Evolutionary conservation across 2,888 invertebrate genomes (phyloP), one percentile per base, ranked within the genome.

Genomic region (Drosophila histrio): DNA sequence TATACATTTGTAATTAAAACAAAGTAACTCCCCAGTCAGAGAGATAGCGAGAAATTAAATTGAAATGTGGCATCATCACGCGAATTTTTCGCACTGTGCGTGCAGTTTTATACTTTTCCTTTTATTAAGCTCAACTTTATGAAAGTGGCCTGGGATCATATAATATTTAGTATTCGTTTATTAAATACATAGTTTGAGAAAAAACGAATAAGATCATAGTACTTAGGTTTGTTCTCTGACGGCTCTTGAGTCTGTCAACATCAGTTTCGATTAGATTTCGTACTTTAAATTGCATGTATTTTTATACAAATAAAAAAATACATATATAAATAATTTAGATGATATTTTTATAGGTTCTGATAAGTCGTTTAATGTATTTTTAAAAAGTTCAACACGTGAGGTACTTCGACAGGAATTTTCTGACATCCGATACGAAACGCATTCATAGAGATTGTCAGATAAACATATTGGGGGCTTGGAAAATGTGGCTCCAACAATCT

Each of bases 21-120:
- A 57, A 57, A 52, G 38, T 43, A 41, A 38, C 44, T 54, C 30
- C 19, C 22, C 1, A 53, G 38, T 43, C 34, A 43, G 26, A 53
- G 41, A 34, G 30, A 47, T 17, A 58, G 28, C n/a, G 7, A 17
- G 49, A 59, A 65, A 65, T 52, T 54, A 74, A 69, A 59, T 44
- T 57, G 34, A 77, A 78, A 78, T 76, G 76, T 64, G 76, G 63
- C 60, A 36, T 30, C 34, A 64, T 17, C 77, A 77, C 77, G 78
- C 77, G 65, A 77, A 53, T 50, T 72, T 58, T 22, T 39, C 39
- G 34, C 43, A 39, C 54, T 36, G 19, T 75, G 65, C 75, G 72
- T 72, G 65, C 57, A 58, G 34, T 77, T 72, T 58, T 47, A 54
- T 52, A 57, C 49, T 71, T 63, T 74, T 76, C 44, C 47, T 69